Base-by-base conservation (phyloP, 2,113 vertebrate species). In the Callospermophilus lateralis region DNA sequence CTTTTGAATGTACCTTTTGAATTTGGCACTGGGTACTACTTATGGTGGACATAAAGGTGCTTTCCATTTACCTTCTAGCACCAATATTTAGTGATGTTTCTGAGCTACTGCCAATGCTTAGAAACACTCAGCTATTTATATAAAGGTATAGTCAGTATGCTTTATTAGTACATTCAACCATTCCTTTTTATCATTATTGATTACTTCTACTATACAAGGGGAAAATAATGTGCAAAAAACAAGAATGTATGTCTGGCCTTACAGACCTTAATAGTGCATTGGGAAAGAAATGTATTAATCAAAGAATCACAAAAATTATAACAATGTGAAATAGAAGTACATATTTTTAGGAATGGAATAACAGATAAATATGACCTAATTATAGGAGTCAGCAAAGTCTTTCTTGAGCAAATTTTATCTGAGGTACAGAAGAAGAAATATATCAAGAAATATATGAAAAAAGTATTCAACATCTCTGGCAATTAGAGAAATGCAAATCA, bases 251-350 rank as follows among this genome's bases (percentile, higher is more conserved):
- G 48, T 73, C 39, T 96, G 13, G 12, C 34, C 19, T 94, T 74
- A 83, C 32, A 51, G 4, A 92, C 15, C 61, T 91, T 88, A 85
- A 34, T 70, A 9, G 10, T 65, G 11, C 42, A 6, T 70, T 89
- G 22, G 20, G 65, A 97, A 61, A 79, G 55, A 92, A 45, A 42
- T 34, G 51, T 39, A 30, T 73, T 61, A 61, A 85, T 68, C 67
- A 92, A 81, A 45, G 30, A 92, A 81, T 61, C 53, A 48, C 15
- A 95, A 28, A 61, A 68, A 90, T 74, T 89, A 8, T 22, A 88
- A 30, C 17, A 58, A 32, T 32, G 30, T 45, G 45, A 45, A 45
- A 45, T 45, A 20, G 37, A 81, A 90, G 39, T 19, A 24, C 7
- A 15, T 45, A 30, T 37, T 37, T 92, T 81, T 73, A 78, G 84